Base-by-base conservation (phyloP, 2,888 invertebrate genomes). In the Neelides folsomi region DNA sequence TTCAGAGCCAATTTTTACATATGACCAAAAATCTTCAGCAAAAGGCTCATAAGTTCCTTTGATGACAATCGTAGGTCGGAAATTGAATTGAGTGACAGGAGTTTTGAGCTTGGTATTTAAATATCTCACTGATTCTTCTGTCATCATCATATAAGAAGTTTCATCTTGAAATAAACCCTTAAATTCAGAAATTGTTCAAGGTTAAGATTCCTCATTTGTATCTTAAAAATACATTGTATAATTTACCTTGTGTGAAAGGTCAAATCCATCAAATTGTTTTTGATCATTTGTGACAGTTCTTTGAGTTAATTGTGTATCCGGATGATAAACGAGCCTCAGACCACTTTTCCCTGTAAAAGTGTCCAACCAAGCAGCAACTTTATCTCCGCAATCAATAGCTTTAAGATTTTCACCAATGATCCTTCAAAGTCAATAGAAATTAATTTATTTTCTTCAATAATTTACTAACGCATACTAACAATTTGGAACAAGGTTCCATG, bases 101-200 rank as follows among this genome's bases (percentile, higher is more conserved):
- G 19, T 49, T 8, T 47, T 47, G 8, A 63, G 12, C 16, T 55
- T 50, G 1, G 42, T 40, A 50, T 63, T 63, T 3, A 63, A 5
- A n/a, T 47, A 49, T 8, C 34, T 53, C 9, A 63, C 1, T 3
- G 60, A 58, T 36, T 63, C 63, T 34, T 59, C 53, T 7, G 60
- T 54, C 49, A 55, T 50, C 8, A 63, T n/a, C 56, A 61, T 54
- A 42, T 58, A 61, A 2, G 63, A 53, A 5, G 63, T 63, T 46
- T 63, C 59, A 38, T 63, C 63, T 36, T 60, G 60, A 42, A 59
- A 58, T 19, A 55, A 34, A 3, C 62, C 62, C 62, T 61, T n/a
- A 7, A 12, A 2, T 20, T 13, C 46, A 47, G 3, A 10, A 46
- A 10, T 40, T n/a, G 27, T 45, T 27, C 5, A 27, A 34, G 12